Percentiles rank a stretch among this genome's conserved stretches.
Evolutionary conservation across 1,140 invertebrate species (phyloP).

Genomic region (Daktulosphaira vitifoliae): DNA sequence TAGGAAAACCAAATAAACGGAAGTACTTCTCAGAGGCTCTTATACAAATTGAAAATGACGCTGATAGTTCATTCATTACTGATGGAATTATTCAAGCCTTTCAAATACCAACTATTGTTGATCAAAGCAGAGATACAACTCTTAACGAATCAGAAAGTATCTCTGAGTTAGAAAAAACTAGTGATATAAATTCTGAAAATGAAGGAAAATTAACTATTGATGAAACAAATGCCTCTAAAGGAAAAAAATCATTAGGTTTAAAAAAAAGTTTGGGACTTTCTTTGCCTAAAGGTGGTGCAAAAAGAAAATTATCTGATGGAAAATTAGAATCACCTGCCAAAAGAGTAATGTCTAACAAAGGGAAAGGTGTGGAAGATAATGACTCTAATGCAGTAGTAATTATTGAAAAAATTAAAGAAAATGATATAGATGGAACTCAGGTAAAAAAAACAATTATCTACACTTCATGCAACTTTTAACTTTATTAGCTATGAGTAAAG

Average conservation of each 20-base stretch:
- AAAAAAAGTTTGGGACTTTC: slow-evolving; percentile 23
- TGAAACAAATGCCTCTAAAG: slow-evolving; percentile 35
- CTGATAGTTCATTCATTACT: not conserved
- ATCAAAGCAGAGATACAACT: not conserved
- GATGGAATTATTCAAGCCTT: not conserved
- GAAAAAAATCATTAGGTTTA: not conserved
- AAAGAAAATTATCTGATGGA: slow-evolving; percentile 18
- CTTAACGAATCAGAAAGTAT: not conserved
- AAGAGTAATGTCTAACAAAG: not conserved
- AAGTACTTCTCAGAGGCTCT: slow-evolving; percentile 61
- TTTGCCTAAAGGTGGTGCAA: slow-evolving; percentile 9
- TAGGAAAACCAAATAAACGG: slow-evolving; percentile 53
- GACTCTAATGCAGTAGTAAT: not conserved
- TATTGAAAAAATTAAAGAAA: not conserved
- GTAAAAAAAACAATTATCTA: too few relatives aligned
- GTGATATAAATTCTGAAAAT: not conserved
- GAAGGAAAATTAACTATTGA: slow-evolving; percentile 42
- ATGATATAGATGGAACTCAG: too few relatives aligned
- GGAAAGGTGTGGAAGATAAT: not conserved
- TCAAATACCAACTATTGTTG: not conserved
- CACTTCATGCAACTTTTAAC: too few relatives aligned
- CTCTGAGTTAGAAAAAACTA: slow-evolving; percentile 36
- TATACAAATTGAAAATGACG: slow-evolving; percentile 51
- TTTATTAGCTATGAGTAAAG: too few relatives aligned
- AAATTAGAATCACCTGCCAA: slow-evolving; percentile 21